Percentiles rank a stretch among this genome's conserved stretches.
Conservation (phyloP, 1,140 invertebrate species). For the Vanessa atalanta region DNA sequence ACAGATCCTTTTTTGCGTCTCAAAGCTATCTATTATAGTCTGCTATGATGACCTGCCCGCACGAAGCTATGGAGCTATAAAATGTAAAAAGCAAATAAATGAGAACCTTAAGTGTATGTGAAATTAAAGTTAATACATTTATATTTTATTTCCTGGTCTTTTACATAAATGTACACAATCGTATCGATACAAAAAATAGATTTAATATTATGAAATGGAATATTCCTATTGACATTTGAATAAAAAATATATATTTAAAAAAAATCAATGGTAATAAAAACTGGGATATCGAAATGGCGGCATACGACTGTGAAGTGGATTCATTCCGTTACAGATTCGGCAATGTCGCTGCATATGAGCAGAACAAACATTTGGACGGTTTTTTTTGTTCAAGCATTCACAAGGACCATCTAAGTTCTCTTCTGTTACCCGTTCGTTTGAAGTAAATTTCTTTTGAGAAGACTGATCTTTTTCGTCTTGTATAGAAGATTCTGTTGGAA, state of each 20-base stretch:
- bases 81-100: too few relatives aligned
- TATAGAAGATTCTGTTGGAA: background rate
- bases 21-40: too few relatives aligned
- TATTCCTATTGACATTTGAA: background rate
- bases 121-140: too few relatives aligned
- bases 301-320: conserved; percentile 13
- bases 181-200: background rate
- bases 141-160: background rate
- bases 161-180: background rate
- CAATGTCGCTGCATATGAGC: conserved; percentile 22
- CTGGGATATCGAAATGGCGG: conserved; percentile 9
- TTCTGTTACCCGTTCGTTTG: background rate
- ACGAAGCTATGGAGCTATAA: too few relatives aligned
- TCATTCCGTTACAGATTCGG: conserved; percentile 22
- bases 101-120: too few relatives aligned
- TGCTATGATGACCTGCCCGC: too few relatives aligned
- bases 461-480: background rate
- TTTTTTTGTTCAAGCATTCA: conserved; percentile 20
- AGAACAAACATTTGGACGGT: conserved; percentile 9
- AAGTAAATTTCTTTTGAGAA: too few relatives aligned
- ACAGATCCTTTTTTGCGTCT: too few relatives aligned
- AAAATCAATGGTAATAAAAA: background rate
- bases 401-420: background rate
- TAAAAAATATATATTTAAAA: background rate
- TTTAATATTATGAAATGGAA: background rate